Evolutionary conservation across 2,888 invertebrate species (phyloP), one percentile per base, ranked within the genome.

Genomic region (Galeopsomyia nigrocyanea): DNA sequence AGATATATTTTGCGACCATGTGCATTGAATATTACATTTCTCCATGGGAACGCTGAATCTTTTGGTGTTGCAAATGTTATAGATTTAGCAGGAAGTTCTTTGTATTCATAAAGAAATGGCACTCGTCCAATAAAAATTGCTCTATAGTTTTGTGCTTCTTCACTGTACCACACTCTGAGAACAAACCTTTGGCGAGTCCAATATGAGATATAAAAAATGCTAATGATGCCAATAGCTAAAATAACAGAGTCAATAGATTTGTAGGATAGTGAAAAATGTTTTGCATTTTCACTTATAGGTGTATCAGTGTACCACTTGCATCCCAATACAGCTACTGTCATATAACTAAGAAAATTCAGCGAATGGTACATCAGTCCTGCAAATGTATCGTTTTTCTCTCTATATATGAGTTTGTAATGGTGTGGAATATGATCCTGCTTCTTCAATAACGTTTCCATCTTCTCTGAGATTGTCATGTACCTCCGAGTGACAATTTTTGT

Each of bases 131-230:
- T 10, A 19, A 66, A 68, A 9, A 78, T 51, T 0, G 75, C 76
- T 67, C 46, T 75, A n/a, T 70, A 77, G 0, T 55, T 60, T 7
- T 71, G 47, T 14, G 58, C 60, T 9, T 58, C 14, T 2, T 60
- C 50, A 49, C 74, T 68, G 31, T 63, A 73, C 73, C 79, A 79
- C 46, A 79, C 68, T 74, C 79, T 72, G 0, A 73, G 19, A 46
- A 60, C 17, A 49, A n/a, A 68, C 16, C 68, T 58, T 9, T 13
- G 1, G 1, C 72, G 66, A 0, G 7, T 31, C 1, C 6, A 60
- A 0, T 39, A 21, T 2, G 47, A 69, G 6, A 39, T 39, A 49
- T 50, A 19, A 47, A 19, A 16, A 13, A 9, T 7, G 50, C 17
- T 39, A 68, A 10, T 19, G 22, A 13, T 39, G n/a, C 17, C 19